Conservation (phyloP, 1,140 invertebrate genomes). For the Agrilus planipennis region DNA sequence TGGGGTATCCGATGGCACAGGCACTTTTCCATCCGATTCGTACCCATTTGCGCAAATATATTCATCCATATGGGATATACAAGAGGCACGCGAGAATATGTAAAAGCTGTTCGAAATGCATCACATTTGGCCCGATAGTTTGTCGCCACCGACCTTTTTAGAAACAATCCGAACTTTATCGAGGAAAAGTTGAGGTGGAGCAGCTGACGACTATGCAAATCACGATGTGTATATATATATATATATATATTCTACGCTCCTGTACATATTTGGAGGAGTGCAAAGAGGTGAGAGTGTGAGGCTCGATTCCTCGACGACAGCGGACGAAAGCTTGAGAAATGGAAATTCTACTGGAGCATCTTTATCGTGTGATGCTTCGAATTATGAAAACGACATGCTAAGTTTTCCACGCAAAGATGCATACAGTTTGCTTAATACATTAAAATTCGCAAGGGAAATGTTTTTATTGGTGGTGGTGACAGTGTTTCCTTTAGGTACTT, state of each 20-base stretch:
- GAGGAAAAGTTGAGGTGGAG: conserved; percentile 32
- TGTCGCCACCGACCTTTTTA: conserved; percentile 29
- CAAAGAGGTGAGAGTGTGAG: conserved; percentile 16
- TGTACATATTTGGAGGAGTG: no score
- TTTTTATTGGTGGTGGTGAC: no score
- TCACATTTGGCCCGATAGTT: conserved; percentile 29
- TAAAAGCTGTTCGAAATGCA: conserved; percentile 30
- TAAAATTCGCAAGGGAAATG: no score
- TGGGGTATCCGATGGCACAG: no score
- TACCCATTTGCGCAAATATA: conserved; percentile 17
- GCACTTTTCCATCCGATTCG: conserved; percentile 7
- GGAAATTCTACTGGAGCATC: conserved; percentile 29
- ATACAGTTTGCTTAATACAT: no score
- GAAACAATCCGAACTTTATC: conserved; percentile 25
- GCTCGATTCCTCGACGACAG: conserved; percentile 17
- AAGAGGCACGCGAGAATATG: conserved; percentile 19
- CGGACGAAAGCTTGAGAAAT: no score
- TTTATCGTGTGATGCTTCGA: conserved; percentile 32
- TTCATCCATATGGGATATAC: conserved; percentile 14
- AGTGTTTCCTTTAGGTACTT: no score
- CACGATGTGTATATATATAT: no score
- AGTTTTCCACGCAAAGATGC: no score
- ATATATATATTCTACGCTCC: no score
- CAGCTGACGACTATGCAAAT: conserved; percentile 35
- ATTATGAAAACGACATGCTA: conserved; percentile 36